Evolutionary conservation across 2,113 vertebrate species (phyloP).

Genomic region (Xerus inauris): DNA sequence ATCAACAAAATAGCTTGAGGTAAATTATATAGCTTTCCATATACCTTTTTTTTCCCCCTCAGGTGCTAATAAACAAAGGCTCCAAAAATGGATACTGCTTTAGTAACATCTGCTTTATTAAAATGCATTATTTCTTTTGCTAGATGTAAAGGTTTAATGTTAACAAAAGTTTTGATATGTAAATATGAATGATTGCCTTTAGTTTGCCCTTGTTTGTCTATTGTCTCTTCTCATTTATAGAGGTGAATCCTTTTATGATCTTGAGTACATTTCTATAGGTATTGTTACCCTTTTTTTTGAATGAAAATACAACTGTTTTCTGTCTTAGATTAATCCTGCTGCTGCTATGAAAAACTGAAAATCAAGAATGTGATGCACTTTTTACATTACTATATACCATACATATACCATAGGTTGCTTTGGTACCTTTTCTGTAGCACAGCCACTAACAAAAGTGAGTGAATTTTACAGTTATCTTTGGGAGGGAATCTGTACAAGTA

Average conservation of each 20-base stretch:
- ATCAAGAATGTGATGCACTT: slow-evolving; percentile 90
- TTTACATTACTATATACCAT: slow-evolving; percentile 71
- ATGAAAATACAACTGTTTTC: slow-evolving; percentile 83
- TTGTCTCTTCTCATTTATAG: slow-evolving; percentile 75
- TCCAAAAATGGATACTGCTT: slow-evolving; percentile 86
- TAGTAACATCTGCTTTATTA: slow-evolving; percentile 85
- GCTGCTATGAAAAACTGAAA: slow-evolving; percentile 88
- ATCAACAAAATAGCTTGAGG: slow-evolving; percentile 63
- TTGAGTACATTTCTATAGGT: slow-evolving; percentile 86
- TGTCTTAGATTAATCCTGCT: slow-evolving; percentile 88
- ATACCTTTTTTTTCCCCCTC: slow-evolving; percentile 82
- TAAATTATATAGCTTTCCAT: slow-evolving; percentile 83
- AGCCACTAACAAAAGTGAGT: slow-evolving; percentile 83
- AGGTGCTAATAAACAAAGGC: slow-evolving; percentile 87
- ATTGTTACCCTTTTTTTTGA: slow-evolving; percentile 82
- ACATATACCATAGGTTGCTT: slow-evolving; percentile 74
- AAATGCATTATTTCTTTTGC: slow-evolving; percentile 81
- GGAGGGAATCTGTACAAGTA: slow-evolving; percentile 68
- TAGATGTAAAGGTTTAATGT: slow-evolving; percentile 84
- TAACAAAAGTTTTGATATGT: slow-evolving; percentile 84
- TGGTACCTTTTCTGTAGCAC: slow-evolving; percentile 81
- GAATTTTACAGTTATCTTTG: slow-evolving; percentile 63
- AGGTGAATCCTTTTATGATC: slow-evolving; percentile 81
- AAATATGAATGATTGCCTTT: slow-evolving; percentile 84
- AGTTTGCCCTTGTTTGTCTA: slow-evolving; percentile 80